Conservation (phyloP, 2,888 invertebrate species). For the Leptothorax acervorum region DNA sequence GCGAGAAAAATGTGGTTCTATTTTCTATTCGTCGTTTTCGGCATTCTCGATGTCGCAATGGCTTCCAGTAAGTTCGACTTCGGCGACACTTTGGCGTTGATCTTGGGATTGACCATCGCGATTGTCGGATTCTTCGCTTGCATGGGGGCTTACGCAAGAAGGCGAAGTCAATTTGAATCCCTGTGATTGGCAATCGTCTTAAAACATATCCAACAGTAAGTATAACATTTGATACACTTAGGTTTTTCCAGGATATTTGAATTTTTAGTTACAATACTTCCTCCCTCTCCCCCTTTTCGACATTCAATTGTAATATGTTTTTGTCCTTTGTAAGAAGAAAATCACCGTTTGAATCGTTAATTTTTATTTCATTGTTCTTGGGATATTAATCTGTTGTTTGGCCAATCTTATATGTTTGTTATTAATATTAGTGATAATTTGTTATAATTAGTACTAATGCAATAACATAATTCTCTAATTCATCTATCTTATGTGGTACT, state of each 20-base stretch:
- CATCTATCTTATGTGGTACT: not conserved
- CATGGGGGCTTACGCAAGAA: conserved; percentile 90
- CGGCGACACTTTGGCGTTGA: conserved; percentile 89
- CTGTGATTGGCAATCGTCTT: conserved; percentile 63
- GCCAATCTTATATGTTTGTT: not conserved
- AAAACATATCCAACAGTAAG: conserved; percentile 26
- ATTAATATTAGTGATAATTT: not conserved
- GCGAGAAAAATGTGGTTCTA: conserved; percentile 70
- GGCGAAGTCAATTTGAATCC: conserved; percentile 86
- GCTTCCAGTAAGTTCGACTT: conserved; percentile 88
- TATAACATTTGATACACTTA: not conserved
- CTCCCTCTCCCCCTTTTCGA: too few relatives aligned
- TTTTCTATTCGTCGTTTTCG: conserved; percentile 68
- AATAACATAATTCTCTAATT: not conserved
- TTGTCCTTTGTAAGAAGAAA: not conserved
- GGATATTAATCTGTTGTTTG: not conserved
- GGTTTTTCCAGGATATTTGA: not conserved
- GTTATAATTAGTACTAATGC: not conserved
- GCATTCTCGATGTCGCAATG: conserved; percentile 69
- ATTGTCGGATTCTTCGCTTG: conserved; percentile 89
- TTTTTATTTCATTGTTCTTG: not conserved
- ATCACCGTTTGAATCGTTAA: not conserved
- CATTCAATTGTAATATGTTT: not conserved
- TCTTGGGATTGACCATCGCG: conserved; percentile 88
- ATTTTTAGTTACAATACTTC: too few relatives aligned